Base-by-base conservation (phyloP, 1,140 invertebrate genomes). In the Halyomorpha halys region DNA sequence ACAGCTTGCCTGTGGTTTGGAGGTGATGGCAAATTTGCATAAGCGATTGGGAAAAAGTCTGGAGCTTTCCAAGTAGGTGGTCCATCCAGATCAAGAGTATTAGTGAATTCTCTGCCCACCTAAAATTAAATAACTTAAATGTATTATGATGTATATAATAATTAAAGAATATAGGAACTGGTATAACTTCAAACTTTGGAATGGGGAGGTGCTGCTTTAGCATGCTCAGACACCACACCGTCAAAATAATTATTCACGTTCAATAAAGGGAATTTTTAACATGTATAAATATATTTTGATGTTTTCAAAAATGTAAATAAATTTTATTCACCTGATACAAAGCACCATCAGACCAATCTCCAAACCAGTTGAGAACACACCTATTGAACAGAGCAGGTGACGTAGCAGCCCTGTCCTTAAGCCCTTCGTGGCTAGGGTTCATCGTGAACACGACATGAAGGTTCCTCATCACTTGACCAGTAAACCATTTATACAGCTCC, bases 301-400 rank as follows among this genome's bases (percentile, higher is more conserved):
- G 11, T 21, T 18, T 49, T 4, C 3, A 30, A 39, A 39, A 39
- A 3, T 6, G 11, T 11, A 39, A 39, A 39, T 13, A 39, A 39
- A 39, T 13, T 39, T 39, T 1, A 39, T 18, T 56, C 66, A 92
- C 90, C 79, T 98, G 94, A 81, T 93, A 99, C 9, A 98, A 78
- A 1, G 97, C 94, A 15, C 91, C 90, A 74, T 97, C 92, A 14
- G 94, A 96, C 97, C 97, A 99, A 78, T 99, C 97, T 1, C 97
- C 97, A 75, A 99, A 99, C 97, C 97, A 99, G 76, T 99, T 99
- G 45, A 99, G 81, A 1, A 99, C 97, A 78, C 97, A 99, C 74
- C 97, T 85, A 80, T 99, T 99, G 81, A 99, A 99, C 19, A 99
- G 79, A 23, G 97, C 97, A 61, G 97, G 97, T 3, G 96, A 99